phyloP scores from a whole-genome alignment of 2,888 invertebrate species.

The Coenonympha arcania region DNA sequence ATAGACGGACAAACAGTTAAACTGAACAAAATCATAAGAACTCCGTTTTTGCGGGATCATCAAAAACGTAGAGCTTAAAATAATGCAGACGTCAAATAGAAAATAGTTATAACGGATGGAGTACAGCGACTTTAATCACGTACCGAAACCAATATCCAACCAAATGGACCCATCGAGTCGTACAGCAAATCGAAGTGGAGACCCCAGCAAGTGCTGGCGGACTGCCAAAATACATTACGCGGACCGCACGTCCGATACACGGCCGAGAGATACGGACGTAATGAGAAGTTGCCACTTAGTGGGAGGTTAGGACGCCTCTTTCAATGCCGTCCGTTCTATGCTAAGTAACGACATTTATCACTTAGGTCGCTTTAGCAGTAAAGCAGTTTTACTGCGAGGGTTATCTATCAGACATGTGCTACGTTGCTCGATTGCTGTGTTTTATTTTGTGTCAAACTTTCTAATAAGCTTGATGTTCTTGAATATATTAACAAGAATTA shows the following conservation, averaged over 20 bases:
- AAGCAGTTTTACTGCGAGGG: background rate
- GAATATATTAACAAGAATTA: too few species aligned
- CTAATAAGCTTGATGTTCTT: too few species aligned
- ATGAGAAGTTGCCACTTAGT: slow-evolving; percentile 24
- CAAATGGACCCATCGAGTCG: slow-evolving; percentile 30
- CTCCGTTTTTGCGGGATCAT: background rate
- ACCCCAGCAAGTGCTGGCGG: slow-evolving; percentile 26
- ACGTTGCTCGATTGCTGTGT: too few species aligned
- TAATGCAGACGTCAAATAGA: background rate
- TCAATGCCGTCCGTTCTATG: slow-evolving; percentile 7
- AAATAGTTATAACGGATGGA: background rate
- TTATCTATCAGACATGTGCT: too few species aligned
- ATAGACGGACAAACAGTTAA: too few species aligned
- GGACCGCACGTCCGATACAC: slow-evolving; percentile 28
- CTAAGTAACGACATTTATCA: background rate
- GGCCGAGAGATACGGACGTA: slow-evolving; percentile 26
- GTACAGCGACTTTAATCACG: slow-evolving; percentile 27
- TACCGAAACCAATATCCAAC: slow-evolving; percentile 31
- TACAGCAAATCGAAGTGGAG: slow-evolving; percentile 26
- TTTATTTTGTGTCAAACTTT: too few species aligned
- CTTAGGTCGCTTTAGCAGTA: background rate
- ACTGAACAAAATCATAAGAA: too few species aligned
- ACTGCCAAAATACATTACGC: slow-evolving; percentile 29
- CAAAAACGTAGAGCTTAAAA: background rate
- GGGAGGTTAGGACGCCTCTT: slow-evolving; percentile 15